Percentiles rank a stretch among this genome's conserved stretches.
Evolutionary conservation across 2,797 vertebrate genomes (phyloP).

Genomic region (Phoeniculus purpureus): DNA sequence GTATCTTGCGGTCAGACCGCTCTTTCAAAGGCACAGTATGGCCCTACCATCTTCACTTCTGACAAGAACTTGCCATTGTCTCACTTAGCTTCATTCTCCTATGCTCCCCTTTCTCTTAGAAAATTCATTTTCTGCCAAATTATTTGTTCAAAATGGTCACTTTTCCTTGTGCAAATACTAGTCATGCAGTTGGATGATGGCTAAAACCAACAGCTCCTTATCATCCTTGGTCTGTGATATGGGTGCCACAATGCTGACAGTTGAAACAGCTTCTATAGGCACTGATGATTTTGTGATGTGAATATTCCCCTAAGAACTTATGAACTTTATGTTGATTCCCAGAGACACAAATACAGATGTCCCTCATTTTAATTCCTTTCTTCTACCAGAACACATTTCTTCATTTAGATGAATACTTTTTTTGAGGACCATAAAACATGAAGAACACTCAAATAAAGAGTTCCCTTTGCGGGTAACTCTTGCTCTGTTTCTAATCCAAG

Average conservation of each 20-base stretch:
- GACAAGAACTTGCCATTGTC: not conserved
- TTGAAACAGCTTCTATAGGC: not conserved
- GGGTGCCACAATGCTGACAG: not conserved
- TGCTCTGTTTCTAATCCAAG: not conserved
- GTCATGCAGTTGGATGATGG: not conserved
- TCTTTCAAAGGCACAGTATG: not conserved
- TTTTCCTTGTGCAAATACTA: not conserved
- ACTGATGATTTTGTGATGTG: not conserved
- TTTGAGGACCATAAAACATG: fast-evolving
- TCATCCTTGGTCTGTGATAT: not conserved
- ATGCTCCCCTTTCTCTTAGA: not conserved
- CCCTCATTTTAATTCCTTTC: not conserved
- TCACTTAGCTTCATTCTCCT: not conserved
- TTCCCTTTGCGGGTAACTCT: not conserved
- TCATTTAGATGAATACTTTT: not conserved
- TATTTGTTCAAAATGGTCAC: not conserved
- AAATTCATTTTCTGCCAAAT: not conserved
- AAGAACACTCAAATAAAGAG: not conserved
- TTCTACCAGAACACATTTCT: not conserved
- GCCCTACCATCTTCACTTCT: not conserved
- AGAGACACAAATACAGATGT: not conserved
- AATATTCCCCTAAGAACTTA: not conserved
- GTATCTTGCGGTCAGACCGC: not conserved
- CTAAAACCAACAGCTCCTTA: not conserved
- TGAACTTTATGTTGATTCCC: not conserved